Conservation (phyloP, 2,888 invertebrate species). For the Temnothorax rugatulus region DNA sequence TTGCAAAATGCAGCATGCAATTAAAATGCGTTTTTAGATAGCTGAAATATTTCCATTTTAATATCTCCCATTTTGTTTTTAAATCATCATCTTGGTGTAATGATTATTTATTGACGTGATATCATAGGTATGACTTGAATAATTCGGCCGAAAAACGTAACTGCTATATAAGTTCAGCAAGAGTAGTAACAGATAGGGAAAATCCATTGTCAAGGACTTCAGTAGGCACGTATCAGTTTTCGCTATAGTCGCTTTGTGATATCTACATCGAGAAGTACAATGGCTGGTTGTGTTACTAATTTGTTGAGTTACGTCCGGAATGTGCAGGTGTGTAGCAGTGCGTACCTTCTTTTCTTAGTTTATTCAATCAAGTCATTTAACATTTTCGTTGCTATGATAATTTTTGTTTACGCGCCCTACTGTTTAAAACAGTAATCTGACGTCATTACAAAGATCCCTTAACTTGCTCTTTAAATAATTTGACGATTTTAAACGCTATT, state of each 20-base stretch:
- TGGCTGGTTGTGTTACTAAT: slow-evolving; percentile 28
- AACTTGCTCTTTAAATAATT: not conserved
- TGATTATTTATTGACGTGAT: not conserved
- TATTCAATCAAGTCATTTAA: not conserved
- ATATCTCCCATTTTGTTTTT: not conserved
- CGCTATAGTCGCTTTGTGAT: not conserved
- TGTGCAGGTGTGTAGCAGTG: not conserved
- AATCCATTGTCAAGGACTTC: not conserved
- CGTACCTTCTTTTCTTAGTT: not conserved
- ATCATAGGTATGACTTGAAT: not conserved
- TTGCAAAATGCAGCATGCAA: not conserved
- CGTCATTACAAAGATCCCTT: not conserved
- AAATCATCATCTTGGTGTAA: not conserved
- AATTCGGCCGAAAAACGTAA: not conserved
- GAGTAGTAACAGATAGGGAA: not conserved
- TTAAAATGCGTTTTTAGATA: not conserved
- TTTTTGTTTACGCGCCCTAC: not conserved
- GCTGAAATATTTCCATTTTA: not conserved
- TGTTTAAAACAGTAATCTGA: not conserved
- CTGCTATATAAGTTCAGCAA: not conserved
- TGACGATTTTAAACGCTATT: not conserved
- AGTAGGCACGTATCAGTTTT: not conserved
- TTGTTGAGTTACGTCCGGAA: not conserved
- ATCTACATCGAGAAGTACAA: slow-evolving; percentile 29
- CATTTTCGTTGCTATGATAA: not conserved